These are phyloP conservation scores for Elephantulus edwardii DNA, from an alignment of 2,113 vertebrate genomes.

Conservation along the genomic window DNA sequence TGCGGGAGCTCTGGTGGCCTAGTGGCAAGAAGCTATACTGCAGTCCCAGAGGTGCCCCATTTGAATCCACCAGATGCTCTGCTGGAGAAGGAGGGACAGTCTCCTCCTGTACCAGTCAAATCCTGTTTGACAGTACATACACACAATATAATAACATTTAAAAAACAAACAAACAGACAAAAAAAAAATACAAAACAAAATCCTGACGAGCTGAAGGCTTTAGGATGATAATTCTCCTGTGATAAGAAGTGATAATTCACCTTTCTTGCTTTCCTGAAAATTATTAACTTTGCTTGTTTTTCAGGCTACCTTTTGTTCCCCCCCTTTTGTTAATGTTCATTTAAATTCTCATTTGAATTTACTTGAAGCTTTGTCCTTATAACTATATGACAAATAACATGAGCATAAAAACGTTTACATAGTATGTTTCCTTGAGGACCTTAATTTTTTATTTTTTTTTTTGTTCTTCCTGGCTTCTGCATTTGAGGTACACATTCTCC, in stretches of 20 bases:
- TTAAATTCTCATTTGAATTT: conserved; percentile 18
- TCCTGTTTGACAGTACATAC: no score
- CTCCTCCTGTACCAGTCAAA: no score
- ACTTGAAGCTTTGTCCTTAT: conserved; percentile 35
- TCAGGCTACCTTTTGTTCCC: not conserved
- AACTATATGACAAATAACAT: conserved; percentile 4
- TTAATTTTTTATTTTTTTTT: conserved; percentile 1
- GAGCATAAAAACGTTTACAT: conserved; percentile 15
- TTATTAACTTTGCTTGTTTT: conserved; percentile 8
- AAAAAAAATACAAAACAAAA: conserved; percentile 30
- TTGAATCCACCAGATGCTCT: no score
- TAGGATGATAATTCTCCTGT: not conserved
- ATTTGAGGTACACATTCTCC: conserved; percentile 13
- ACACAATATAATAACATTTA: no score
- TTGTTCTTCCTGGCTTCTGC: not conserved
- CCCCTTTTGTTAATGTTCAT: not conserved
- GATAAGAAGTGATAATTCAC: no score
- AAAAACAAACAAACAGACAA: conserved; percentile 3
- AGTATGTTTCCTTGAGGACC: not conserved
- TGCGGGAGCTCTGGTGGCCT: no score
- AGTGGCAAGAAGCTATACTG: no score
- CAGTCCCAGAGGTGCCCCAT: no score
- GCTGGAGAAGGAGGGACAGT: no score
- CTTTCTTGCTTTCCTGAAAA: not conserved
- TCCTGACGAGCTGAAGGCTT: not conserved